Evolutionary conservation across 2,888 invertebrate genomes (phyloP).

Genomic region (Papilio gigon): DNA sequence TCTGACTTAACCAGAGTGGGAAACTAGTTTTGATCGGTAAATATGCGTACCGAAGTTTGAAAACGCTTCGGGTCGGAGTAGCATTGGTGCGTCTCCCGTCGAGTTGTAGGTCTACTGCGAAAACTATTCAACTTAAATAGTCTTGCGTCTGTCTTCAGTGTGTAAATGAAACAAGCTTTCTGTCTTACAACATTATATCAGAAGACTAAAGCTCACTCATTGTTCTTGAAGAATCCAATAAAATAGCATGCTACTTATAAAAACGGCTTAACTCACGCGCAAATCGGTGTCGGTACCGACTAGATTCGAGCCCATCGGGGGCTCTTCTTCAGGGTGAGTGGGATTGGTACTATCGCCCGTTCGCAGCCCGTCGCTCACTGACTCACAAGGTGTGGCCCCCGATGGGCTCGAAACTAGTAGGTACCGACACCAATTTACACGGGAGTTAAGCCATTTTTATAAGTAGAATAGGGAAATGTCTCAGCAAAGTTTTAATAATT

Average conservation of each 20-base stretch:
- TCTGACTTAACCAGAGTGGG: conserved; percentile 3
- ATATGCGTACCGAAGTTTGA: background rate
- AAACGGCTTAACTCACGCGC: too few species aligned
- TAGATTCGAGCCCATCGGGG: too few species aligned
- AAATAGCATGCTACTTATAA: background rate
- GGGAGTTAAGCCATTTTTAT: too few species aligned
- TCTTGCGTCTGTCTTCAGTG: background rate
- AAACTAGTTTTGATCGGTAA: conserved; percentile 15
- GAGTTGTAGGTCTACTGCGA: background rate
- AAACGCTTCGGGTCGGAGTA: background rate
- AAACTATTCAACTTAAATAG: background rate
- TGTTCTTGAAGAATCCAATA: background rate
- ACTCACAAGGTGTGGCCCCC: too few species aligned
- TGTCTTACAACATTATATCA: background rate
- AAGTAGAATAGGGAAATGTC: too few species aligned
- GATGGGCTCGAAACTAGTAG: too few species aligned
- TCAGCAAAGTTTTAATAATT: too few species aligned
- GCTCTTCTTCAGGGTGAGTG: too few species aligned
- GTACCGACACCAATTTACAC: too few species aligned
- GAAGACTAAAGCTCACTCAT: background rate
- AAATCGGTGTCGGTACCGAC: too few species aligned
- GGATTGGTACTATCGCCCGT: too few species aligned
- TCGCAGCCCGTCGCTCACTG: too few species aligned
- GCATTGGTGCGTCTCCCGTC: background rate
- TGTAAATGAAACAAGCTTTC: background rate